These are phyloP conservation scores for Phortica okadai DNA, from an alignment of 2,888 invertebrate species.

Conservation along the genomic window DNA sequence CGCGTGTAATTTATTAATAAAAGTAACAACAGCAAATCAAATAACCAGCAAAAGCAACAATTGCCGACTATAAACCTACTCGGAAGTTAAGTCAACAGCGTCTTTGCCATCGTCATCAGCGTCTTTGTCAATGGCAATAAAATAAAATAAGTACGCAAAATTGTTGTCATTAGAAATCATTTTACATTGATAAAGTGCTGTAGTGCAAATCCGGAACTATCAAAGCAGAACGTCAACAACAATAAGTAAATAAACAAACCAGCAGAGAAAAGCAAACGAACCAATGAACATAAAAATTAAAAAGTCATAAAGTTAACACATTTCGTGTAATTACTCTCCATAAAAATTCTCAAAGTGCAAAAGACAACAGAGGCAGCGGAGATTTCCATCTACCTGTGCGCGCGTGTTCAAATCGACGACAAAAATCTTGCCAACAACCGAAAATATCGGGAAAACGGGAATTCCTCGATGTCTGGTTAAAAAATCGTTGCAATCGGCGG, in stretches of 20 bases:
- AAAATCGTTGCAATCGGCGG: not conserved
- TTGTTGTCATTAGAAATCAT: not conserved
- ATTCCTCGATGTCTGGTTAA: not conserved
- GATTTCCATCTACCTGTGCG: not conserved
- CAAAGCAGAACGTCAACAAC: not conserved
- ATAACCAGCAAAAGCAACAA: constrained; percentile 29
- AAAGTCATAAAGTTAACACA: constrained; percentile 62
- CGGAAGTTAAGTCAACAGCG: not conserved
- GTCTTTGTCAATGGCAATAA: not conserved
- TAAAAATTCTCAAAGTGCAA: constrained; percentile 29
- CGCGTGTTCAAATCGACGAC: not conserved
- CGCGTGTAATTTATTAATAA: constrained; percentile 14
- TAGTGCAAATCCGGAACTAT: constrained; percentile 8
- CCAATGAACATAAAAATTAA: constrained; percentile 61
- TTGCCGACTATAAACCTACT: not conserved
- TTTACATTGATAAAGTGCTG: constrained; percentile 1
- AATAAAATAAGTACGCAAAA: not conserved
- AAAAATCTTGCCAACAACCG: constrained; percentile 9
- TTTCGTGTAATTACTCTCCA: constrained; percentile 42
- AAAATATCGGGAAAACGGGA: constrained; percentile 6
- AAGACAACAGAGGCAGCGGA: not conserved
- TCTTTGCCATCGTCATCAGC: not conserved
- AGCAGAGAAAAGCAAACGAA: constrained; percentile 34
- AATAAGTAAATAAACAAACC: constrained; percentile 42
- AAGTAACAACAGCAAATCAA: constrained; percentile 32